Evolutionary conservation across 2,113 vertebrate species (phyloP), one percentile per base, ranked within the genome.

Genomic region (Amblyornis subalaris): DNA sequence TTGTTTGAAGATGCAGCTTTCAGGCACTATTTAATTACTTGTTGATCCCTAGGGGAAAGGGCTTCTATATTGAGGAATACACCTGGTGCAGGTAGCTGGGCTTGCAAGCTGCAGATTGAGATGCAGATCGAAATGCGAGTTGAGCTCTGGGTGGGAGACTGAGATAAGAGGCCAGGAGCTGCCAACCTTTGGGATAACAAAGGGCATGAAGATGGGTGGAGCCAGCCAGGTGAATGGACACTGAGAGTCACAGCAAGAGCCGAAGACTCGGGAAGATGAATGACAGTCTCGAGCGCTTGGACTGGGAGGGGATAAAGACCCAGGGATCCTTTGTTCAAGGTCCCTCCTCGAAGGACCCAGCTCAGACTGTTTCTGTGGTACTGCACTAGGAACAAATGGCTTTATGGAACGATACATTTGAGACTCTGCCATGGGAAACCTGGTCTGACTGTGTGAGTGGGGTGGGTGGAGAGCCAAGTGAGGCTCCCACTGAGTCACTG

Each of bases 271-370:
- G 15, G 33, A 80, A 44, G 67, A 80, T 24, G 15, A 45, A 50
- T 0, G 0, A 58, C 44, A 44, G 10, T 44, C 45, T 26, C 10
- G 4, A 1, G 5, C 12, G 4, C 22, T 50, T 36, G 35, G 22
- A 57, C 42, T 28, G 16, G 38, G 60, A 80, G 18, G 7, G 20
- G 22, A 50, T 18, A 57, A 57, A 42, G 80, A 35, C 9, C 22
- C 14, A 10, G 7, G 3, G 4, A 2, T 31, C 11, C 42, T 48
- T 55, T 57, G 7, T 42, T 44, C 0, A 0, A 18, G 17, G 31
- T 64, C 5, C 58, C 17, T 79, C 18, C 26, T 88, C 3, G 14
- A 35, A 72, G 36, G 26, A 18, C 57, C 26, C 35, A 72, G 18
- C 36, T 33, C 33, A 22, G 26, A 14, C 14, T 57, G 8, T 35